Evolutionary conservation across 1,140 invertebrate species (phyloP), one percentile per base, ranked within the genome.

Genomic region (Drosophila biarmipes): DNA sequence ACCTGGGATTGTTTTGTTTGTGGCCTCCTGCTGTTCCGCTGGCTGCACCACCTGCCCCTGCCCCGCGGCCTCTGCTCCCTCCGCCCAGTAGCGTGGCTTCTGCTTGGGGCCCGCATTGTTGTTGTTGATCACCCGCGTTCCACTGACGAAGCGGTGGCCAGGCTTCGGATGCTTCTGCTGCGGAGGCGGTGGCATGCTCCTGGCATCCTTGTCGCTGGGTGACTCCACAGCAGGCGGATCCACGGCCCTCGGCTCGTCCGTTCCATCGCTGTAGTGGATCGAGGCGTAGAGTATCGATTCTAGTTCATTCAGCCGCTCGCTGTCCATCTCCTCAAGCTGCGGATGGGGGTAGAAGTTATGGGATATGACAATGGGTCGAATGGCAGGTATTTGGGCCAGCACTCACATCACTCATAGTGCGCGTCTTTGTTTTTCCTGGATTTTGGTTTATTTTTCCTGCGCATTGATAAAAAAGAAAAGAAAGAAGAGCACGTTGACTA

Each of bases 241-340:
- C 40, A 6, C 27, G 43, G 24, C 31, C 27, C 52, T 19, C 27
- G 29, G 15, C 4, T 73, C 73, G 8, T 34, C 57, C 2, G 29
- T 46, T 46, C 58, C 64, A 61, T 87, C 87, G 75, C 73, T 81
- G 45, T 86, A 90, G 35, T 86, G 77, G 66, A 93, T 84, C 68
- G 92, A 90, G 34, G 91, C 89, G 54, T 93, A 93, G 0, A 93
- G 80, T 56, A 86, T 87, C 43, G 91, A 87, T 71, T 93, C 92
- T 31, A 93, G 63, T 54, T 92, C 91, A 84, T 93, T 86, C 21
- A 94, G 68, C 37, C 74, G 71, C 21, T 91, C 90, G 38, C 59
- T 77, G 46, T 91, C 90, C 56, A 91, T 67, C 54, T 87, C 82
- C 21, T 91, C 90, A 46, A 91, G 75, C 90, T 91, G 40, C 29